Conservation (phyloP, 2,888 invertebrate species). For the Hymenopus coronatus region DNA sequence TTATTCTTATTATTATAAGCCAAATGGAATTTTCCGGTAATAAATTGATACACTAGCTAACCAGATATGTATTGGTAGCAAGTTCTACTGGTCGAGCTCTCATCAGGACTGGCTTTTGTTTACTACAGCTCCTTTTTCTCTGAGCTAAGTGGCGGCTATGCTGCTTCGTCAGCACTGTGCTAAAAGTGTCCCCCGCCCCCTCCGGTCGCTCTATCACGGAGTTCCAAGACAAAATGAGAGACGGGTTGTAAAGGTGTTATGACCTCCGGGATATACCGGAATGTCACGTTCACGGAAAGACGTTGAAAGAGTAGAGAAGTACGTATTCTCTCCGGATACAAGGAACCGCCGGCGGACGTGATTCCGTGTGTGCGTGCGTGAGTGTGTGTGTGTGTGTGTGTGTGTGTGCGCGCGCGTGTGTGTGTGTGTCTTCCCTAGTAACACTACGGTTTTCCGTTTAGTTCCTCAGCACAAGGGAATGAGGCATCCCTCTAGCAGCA, state of each 20-base stretch:
- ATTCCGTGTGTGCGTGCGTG: neutral
- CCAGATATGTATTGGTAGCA: neutral
- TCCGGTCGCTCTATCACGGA: neutral
- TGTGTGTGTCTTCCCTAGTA: no score
- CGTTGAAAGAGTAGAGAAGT: neutral
- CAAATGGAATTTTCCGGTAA: no score
- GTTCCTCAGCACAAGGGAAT: no score
- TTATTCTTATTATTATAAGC: no score
- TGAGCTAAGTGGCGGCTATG: neutral
- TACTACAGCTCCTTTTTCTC: neutral
- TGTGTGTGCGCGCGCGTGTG: no score
- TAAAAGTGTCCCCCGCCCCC: neutral
- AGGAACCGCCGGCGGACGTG: neutral
- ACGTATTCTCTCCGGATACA: neutral
- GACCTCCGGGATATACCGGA: slow-evolving; percentile 3
- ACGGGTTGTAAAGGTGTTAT: neutral
- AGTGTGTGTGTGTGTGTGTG: no score
- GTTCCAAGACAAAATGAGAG: neutral
- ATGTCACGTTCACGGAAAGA: slow-evolving; percentile 11
- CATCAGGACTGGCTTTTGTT: neutral
- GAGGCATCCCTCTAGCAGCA: no score
- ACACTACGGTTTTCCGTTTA: no score
- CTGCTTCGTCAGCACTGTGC: neutral
- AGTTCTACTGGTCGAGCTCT: neutral
- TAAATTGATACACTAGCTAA: no score